These are phyloP conservation scores for Mimachlamys varia DNA, from an alignment of 2,888 invertebrate species.

Conservation along the genomic window DNA sequence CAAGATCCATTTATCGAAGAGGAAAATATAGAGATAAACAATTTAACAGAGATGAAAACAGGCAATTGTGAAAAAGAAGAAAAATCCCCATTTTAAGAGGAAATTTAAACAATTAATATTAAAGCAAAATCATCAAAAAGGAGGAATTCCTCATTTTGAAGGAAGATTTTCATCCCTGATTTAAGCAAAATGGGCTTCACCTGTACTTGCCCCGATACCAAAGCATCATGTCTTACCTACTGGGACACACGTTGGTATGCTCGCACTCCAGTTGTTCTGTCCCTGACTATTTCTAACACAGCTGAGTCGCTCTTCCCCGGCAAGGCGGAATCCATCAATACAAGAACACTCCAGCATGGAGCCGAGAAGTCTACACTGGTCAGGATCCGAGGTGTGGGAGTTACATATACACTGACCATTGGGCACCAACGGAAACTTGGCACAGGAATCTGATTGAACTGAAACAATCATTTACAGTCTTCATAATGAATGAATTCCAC, in stretches of 20 bases:
- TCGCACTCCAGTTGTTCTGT: conserved; percentile 67
- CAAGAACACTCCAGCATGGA: conserved; percentile 71
- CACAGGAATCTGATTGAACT: conserved; percentile 61
- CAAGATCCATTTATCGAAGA: too few relatives aligned
- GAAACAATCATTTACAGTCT: conserved; percentile 41
- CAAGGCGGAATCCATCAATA: conserved; percentile 64
- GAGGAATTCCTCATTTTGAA: too few relatives aligned
- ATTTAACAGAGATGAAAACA: too few relatives aligned
- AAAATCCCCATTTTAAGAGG: too few relatives aligned
- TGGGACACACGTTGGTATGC: conserved; percentile 65
- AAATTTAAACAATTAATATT: too few relatives aligned
- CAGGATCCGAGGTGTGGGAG: conserved; percentile 37
- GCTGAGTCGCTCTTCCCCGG: conserved; percentile 63
- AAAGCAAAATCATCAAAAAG: too few relatives aligned
- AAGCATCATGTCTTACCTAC: conserved; percentile 52
- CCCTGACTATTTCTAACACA: conserved; percentile 54
- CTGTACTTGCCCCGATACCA: too few relatives aligned
- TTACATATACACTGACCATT: conserved; percentile 72
- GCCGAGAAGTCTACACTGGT: conserved; percentile 46
- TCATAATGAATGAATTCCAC: too few relatives aligned
- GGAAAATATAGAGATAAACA: too few relatives aligned
- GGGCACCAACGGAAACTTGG: conserved; percentile 61
- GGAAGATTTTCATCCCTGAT: too few relatives aligned
- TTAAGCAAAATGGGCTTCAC: too few relatives aligned
- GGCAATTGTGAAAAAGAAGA: too few relatives aligned